phyloP scores from a whole-genome alignment of 2,113 vertebrate genomes.

The Cyprinodon brontotheroides region DNA sequence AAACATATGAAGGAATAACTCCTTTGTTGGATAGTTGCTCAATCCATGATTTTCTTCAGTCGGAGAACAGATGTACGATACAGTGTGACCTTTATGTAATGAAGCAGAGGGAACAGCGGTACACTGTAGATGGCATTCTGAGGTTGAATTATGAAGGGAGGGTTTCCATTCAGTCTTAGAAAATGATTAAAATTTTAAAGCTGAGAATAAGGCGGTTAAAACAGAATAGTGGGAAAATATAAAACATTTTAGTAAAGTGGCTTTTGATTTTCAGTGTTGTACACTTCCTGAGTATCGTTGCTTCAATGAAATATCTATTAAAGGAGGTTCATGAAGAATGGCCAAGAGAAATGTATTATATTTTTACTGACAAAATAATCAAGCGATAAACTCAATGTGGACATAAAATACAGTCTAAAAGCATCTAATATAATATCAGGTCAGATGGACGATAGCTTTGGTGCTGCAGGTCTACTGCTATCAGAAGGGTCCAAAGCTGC shows the following conservation, averaged over 20 bases:
- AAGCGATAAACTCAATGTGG: too few relatives aligned
- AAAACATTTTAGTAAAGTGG: neutral
- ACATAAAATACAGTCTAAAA: too few relatives aligned
- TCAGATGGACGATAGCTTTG: too few relatives aligned
- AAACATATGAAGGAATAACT: neutral
- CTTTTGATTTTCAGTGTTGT: too few relatives aligned
- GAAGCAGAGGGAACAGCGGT: neutral
- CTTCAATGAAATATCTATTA: too few relatives aligned
- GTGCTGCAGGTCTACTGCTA: too few relatives aligned
- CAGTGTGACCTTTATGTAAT: constrained; percentile 1
- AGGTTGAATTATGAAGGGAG: neutral
- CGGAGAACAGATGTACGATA: neutral
- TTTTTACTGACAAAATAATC: too few relatives aligned
- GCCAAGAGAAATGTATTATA: too few relatives aligned
- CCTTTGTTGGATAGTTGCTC: neutral
- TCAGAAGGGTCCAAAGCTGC: too few relatives aligned
- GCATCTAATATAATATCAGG: too few relatives aligned
- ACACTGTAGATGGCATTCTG: neutral
- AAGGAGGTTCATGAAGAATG: neutral
- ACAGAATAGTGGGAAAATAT: neutral
- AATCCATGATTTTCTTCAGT: neutral
- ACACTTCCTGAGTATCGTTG: too few relatives aligned
- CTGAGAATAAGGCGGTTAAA: neutral
- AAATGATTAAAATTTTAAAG: neutral
- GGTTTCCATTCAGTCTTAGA: neutral